Evolutionary conservation across 2,888 invertebrate genomes (phyloP).

Genomic region (Pristionchus japonicus): DNA sequence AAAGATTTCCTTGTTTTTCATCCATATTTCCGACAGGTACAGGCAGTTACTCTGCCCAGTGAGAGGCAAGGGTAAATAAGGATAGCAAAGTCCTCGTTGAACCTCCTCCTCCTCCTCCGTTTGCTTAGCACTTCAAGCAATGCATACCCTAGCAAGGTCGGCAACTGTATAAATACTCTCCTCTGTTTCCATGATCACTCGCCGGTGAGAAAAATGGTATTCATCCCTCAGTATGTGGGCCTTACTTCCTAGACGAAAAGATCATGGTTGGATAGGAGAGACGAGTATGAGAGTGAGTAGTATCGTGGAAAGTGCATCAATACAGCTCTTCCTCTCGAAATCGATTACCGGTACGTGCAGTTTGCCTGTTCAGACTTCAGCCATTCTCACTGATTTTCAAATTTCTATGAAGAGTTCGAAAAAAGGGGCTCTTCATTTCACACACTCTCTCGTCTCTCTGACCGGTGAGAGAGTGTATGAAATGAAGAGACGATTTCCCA

Average conservation of each 20-base stretch:
- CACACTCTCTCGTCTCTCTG: too few species aligned
- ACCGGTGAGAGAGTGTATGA: too few species aligned
- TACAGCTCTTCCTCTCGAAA: not conserved
- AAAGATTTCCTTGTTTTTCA: not conserved
- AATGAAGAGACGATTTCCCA: too few species aligned
- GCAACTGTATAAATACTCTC: not conserved
- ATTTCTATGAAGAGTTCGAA: too few species aligned
- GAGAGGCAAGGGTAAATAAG: not conserved
- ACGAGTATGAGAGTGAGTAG: constrained; percentile 6
- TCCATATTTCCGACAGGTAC: not conserved
- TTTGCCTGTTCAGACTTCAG: too few species aligned
- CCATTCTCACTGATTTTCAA: too few species aligned
- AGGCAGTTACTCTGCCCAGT: not conserved
- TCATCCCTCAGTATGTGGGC: not conserved
- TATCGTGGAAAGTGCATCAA: not conserved
- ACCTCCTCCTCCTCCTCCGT: not conserved
- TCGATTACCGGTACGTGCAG: too few species aligned
- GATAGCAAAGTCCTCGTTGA: not conserved
- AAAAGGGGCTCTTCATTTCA: too few species aligned
- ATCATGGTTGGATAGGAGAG: not conserved
- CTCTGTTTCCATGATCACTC: not conserved
- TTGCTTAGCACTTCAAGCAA: not conserved
- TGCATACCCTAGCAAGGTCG: not conserved
- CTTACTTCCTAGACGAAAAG: not conserved
- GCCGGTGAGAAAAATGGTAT: not conserved